phyloP scores from a whole-genome alignment of 2,113 vertebrate species.

The Cyrtonyx montezumae region DNA sequence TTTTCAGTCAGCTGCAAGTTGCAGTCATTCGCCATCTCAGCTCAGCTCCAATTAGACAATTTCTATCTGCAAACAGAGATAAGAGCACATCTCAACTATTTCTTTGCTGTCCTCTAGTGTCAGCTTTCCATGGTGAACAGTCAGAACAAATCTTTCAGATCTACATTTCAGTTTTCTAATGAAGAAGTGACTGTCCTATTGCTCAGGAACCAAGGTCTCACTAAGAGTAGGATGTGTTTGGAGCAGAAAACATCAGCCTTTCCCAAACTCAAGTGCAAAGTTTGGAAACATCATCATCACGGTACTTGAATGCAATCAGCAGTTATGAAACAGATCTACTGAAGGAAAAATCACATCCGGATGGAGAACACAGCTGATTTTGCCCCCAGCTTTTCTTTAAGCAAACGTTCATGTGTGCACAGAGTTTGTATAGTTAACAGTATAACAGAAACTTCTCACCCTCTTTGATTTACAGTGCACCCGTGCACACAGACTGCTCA shows the following conservation, averaged over 20 bases:
- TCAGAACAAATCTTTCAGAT: neutral
- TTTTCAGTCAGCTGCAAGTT: neutral
- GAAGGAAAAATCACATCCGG: neutral
- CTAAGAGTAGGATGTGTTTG: neutral
- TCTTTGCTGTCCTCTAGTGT: neutral
- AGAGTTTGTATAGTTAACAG: neutral
- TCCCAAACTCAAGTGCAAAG: neutral
- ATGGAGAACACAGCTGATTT: fast-evolving
- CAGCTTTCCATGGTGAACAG: neutral
- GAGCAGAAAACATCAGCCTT: neutral
- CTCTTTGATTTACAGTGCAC: neutral
- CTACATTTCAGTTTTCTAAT: neutral
- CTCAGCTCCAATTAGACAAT: neutral
- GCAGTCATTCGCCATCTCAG: neutral
- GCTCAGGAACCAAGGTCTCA: neutral
- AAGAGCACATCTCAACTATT: fast-evolving
- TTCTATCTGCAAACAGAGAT: neutral
- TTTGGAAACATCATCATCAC: neutral
- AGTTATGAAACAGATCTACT: neutral
- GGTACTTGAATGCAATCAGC: neutral
- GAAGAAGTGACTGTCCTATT: neutral
- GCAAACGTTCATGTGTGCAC: fast-evolving
- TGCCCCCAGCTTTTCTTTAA: neutral
- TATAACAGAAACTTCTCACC: neutral
- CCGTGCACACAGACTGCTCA: neutral